Percentiles rank a stretch among this genome's conserved stretches.
Conservation (phyloP, 2,113 vertebrate species). For the Bagarius yarrelli region DNA sequence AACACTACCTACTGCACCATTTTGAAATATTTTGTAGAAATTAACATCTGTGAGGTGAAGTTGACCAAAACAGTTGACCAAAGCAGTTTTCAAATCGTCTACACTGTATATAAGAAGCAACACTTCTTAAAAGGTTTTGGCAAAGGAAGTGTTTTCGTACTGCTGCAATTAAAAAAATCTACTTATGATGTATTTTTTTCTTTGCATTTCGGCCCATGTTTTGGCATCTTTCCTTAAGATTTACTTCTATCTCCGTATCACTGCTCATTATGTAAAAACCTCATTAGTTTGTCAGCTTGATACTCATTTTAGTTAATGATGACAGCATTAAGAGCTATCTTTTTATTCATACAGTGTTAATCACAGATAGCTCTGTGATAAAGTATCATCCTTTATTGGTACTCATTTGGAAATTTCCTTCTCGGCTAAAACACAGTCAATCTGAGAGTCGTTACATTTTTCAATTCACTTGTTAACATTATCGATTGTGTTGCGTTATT, state of each 20-base stretch:
- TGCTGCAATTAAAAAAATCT: not conserved
- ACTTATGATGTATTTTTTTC: not conserved
- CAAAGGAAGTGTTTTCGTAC: not conserved
- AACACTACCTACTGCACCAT: not conserved
- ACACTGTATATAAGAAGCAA: not conserved
- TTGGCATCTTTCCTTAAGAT: constrained; percentile 4
- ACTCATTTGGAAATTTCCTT: constrained; percentile 44
- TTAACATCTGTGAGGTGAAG: not conserved
- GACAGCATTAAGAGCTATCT: constrained; percentile 28
- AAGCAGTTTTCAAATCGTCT: not conserved
- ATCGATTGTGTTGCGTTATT: constrained; percentile 39
- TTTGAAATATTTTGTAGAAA: not conserved
- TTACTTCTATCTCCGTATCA: constrained; percentile 6
- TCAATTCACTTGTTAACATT: constrained; percentile 51
- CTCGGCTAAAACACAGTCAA: constrained; percentile 36
- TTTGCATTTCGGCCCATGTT: constrained; percentile 1
- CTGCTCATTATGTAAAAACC: constrained; percentile 28
- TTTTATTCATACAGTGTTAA: constrained; percentile 30
- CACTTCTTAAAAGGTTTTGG: not conserved
- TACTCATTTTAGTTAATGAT: constrained; percentile 21
- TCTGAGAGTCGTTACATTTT: constrained; percentile 48
- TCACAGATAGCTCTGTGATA: constrained; percentile 51
- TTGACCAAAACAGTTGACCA: not conserved
- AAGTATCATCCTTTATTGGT: constrained; percentile 65
- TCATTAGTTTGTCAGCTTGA: constrained; percentile 26